Evolutionary conservation across 2,888 invertebrate species (phyloP).

Genomic region (Eubasilissa splendida): DNA sequence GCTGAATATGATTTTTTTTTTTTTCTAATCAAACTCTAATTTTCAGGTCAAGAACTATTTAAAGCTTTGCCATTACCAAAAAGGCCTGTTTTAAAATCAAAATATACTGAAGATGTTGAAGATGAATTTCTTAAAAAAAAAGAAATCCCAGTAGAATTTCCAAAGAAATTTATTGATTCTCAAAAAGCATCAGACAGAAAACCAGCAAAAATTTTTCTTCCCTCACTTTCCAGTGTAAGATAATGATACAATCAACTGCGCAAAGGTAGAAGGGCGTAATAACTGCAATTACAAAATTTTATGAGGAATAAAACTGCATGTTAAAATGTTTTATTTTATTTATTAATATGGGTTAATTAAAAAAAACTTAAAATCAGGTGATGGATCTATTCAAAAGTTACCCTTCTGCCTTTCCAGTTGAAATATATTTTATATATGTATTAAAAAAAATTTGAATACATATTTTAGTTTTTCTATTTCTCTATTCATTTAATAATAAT

Average conservation of each 20-base stretch:
- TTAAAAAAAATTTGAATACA: no score
- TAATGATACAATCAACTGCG: background rate
- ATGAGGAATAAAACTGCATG: background rate
- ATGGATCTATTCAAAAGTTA: no score
- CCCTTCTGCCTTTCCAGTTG: no score
- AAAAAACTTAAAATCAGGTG: no score
- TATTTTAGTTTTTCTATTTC: no score
- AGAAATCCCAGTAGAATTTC: slow-evolving; percentile 64
- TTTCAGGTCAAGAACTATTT: slow-evolving; percentile 59
- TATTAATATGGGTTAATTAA: no score
- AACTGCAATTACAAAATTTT: background rate
- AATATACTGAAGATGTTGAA: slow-evolving; percentile 71
- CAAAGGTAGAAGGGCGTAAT: no score
- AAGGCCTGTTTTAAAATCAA: slow-evolving; percentile 50
- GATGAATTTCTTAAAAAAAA: slow-evolving; percentile 78
- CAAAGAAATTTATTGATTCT: slow-evolving; percentile 56
- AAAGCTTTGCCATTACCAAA: slow-evolving; percentile 71
- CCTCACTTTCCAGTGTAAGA: slow-evolving; percentile 77
- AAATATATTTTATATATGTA: no score
- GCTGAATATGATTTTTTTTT: no score
- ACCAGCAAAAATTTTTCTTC: slow-evolving; percentile 78
- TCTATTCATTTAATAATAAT: no score
- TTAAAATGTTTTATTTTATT: no score
- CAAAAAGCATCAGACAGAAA: slow-evolving; percentile 64
- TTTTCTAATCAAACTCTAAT: background rate